Conservation (phyloP, 2,888 invertebrate species). For the Iselma pallidipennis region DNA sequence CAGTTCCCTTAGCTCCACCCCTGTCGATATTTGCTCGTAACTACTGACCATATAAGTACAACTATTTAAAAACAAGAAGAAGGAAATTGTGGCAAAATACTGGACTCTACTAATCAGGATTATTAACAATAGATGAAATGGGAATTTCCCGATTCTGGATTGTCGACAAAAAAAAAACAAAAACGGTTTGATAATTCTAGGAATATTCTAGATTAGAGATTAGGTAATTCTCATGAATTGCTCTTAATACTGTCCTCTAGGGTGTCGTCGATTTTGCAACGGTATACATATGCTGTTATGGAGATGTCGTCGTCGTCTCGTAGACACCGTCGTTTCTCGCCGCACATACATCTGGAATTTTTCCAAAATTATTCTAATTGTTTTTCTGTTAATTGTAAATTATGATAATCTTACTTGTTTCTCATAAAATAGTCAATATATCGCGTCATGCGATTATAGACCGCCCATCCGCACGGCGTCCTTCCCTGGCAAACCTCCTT, state of each 20-base stretch:
- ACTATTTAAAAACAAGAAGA: background rate
- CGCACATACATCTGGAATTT: slow-evolving; percentile 60
- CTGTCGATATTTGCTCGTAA: no score
- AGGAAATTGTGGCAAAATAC: slow-evolving; percentile 5
- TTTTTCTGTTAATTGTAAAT: background rate
- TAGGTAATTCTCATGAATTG: slow-evolving; percentile 14
- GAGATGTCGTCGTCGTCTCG: slow-evolving; percentile 62
- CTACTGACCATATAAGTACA: background rate
- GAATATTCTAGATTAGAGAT: slow-evolving; percentile 3
- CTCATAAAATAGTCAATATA: slow-evolving; percentile 61
- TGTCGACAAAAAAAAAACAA: background rate
- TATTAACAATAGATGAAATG: background rate
- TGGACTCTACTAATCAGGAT: slow-evolving; percentile 8
- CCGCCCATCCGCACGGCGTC: slow-evolving; percentile 66
- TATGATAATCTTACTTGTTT: slow-evolving; percentile 60
- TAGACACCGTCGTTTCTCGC: slow-evolving; percentile 55
- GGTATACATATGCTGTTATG: slow-evolving; percentile 63
- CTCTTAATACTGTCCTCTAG: background rate
- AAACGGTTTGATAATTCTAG: background rate
- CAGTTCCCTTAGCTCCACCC: no score
- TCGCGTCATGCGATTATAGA: slow-evolving; percentile 60
- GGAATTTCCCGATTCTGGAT: background rate
- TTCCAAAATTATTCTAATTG: background rate
- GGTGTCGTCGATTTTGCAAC: slow-evolving; percentile 52
- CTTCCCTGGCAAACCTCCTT: slow-evolving; percentile 27